These are phyloP conservation scores for Mixornis gularis DNA, from an alignment of 2,113 vertebrate genomes.

Conservation along the genomic window DNA sequence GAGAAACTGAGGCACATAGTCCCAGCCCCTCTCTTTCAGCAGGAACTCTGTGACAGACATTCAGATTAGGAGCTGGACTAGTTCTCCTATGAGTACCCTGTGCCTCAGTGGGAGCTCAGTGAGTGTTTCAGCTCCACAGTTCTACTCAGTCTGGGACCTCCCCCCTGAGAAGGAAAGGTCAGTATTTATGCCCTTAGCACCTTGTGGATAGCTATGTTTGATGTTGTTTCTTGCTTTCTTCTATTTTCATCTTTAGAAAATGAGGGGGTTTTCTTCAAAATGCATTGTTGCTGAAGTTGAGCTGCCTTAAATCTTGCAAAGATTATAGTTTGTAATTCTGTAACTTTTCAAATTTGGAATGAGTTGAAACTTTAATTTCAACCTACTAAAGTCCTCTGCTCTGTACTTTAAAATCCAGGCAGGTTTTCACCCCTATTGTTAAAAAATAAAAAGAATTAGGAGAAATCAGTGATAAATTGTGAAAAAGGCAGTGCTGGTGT, in stretches of 20 bases:
- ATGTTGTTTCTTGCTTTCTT: neutral
- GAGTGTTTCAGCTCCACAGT: neutral
- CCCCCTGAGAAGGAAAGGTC: slow-evolving; percentile 25
- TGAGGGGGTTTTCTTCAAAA: neutral
- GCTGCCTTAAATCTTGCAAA: neutral
- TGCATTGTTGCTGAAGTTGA: neutral
- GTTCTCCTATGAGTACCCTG: neutral
- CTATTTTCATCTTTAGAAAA: neutral
- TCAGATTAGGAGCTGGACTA: neutral
- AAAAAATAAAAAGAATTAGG: neutral
- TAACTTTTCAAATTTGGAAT: neutral
- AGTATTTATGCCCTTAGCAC: neutral
- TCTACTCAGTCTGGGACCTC: neutral
- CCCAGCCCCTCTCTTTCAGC: neutral
- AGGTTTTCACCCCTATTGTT: neutral
- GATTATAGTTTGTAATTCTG: neutral
- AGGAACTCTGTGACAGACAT: neutral
- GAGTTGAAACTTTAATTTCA: neutral
- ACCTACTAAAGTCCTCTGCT: neutral
- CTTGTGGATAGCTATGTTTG: neutral
- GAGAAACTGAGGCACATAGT: neutral
- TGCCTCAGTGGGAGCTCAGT: neutral
- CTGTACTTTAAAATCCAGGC: neutral
- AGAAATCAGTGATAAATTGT: slow-evolving; percentile 22
- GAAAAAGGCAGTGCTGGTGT: neutral